These are phyloP conservation scores for Eretmochelys imbricata DNA, from an alignment of 2,113 vertebrate species.

Conservation along the genomic window DNA sequence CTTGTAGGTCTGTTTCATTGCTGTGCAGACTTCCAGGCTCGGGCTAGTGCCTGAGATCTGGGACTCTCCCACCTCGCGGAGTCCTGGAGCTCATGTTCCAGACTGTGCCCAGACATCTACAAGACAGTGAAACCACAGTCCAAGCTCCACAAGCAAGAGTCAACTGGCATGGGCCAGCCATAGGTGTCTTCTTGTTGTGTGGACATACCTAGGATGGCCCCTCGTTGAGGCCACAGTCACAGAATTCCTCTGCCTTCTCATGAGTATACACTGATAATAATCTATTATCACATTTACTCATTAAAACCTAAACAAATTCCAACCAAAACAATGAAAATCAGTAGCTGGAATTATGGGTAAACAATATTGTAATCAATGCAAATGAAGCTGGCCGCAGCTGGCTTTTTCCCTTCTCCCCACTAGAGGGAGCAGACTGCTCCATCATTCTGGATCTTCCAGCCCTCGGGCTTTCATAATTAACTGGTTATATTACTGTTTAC, in stretches of 20 bases:
- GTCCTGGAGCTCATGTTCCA: too few relatives aligned
- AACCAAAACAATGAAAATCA: not conserved
- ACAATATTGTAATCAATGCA: not conserved
- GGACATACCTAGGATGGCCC: too few relatives aligned
- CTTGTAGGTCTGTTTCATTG: too few relatives aligned
- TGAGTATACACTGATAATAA: not conserved
- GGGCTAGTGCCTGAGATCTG: too few relatives aligned
- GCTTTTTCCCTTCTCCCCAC: not conserved
- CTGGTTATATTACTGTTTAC: not conserved
- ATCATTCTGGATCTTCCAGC: not conserved
- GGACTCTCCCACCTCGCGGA: too few relatives aligned
- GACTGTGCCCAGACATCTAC: too few relatives aligned
- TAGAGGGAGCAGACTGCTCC: not conserved
- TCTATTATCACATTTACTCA: not conserved
- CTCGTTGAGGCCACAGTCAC: not conserved
- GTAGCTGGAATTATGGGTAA: not conserved
- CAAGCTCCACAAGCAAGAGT: too few relatives aligned
- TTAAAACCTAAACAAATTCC: not conserved
- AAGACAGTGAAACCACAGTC: too few relatives aligned
- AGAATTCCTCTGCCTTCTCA: not conserved
- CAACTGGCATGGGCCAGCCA: too few relatives aligned
- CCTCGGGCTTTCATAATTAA: not conserved
- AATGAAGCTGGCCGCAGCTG: not conserved
- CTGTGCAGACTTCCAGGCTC: too few relatives aligned
- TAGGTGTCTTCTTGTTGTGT: too few relatives aligned